These are phyloP conservation scores for Orthonychiurus folsomi DNA, from an alignment of 2,888 invertebrate species.

Conservation along the genomic window DNA sequence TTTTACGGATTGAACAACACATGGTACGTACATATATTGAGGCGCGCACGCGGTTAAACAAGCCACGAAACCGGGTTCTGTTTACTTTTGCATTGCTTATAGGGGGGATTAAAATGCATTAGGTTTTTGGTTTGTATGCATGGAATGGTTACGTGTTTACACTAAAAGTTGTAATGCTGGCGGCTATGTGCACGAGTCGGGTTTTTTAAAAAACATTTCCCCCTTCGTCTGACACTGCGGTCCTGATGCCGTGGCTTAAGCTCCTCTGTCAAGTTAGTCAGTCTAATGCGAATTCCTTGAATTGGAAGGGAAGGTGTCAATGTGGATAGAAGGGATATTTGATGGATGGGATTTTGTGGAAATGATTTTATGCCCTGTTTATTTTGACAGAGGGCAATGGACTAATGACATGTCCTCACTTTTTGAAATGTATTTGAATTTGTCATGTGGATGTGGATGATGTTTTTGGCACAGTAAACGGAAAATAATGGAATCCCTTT, in stretches of 20 bases:
- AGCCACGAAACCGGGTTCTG: conserved; percentile 1
- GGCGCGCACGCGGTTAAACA: not conserved
- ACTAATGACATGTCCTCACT: not conserved
- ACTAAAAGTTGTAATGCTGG: not conserved
- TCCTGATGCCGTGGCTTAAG: not conserved
- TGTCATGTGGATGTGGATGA: not conserved
- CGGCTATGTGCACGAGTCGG: not conserved
- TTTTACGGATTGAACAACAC: not conserved
- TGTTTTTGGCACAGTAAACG: not conserved
- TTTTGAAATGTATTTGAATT: too few relatives aligned
- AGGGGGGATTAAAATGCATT: not conserved
- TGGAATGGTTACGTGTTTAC: not conserved
- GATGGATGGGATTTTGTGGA: not conserved
- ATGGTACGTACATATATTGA: not conserved
- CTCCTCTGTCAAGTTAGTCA: not conserved
- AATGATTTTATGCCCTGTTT: not conserved
- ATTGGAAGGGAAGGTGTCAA: not conserved
- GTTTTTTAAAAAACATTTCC: not conserved
- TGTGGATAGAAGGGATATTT: not conserved
- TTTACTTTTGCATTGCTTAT: not conserved
- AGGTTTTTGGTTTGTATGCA: too few relatives aligned
- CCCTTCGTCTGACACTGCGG: not conserved
- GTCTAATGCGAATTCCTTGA: not conserved
- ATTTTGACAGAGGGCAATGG: not conserved
- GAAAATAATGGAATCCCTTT: too few relatives aligned